Evolutionary conservation across 1,140 invertebrate species (phyloP).

Genomic region (Capitella teleta): DNA sequence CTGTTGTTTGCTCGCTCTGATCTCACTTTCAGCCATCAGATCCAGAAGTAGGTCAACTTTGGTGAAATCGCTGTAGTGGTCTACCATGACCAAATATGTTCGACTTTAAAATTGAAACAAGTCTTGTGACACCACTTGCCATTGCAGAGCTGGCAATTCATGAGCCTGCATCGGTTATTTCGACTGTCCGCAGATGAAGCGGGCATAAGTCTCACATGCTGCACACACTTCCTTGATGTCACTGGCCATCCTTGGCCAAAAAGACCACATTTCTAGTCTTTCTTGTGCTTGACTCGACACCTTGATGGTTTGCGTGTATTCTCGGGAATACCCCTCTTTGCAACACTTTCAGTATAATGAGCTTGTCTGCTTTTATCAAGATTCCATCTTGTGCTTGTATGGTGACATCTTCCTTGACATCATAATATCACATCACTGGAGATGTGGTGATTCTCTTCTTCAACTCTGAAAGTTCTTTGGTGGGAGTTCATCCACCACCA

Average conservation of each 20-base stretch:
- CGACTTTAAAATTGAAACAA: not conserved
- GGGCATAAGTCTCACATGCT: no score
- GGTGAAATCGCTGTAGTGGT: constrained; percentile 2
- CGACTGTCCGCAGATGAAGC: no score
- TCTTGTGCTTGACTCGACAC: no score
- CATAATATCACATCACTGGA: not conserved
- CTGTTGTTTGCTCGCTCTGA: not conserved
- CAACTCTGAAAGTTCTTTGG: not conserved
- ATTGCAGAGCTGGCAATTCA: not conserved
- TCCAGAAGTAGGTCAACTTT: constrained; percentile 2
- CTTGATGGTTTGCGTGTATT: no score
- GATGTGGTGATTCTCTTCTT: not conserved
- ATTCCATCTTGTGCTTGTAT: no score
- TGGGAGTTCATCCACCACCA: not conserved
- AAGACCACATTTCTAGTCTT: no score
- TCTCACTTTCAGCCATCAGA: not conserved
- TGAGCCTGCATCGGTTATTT: not conserved
- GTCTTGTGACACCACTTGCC: not conserved
- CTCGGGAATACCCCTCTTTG: no score
- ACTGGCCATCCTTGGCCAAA: no score
- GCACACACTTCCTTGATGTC: no score
- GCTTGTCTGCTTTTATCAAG: no score
- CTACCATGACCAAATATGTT: not conserved
- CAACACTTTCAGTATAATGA: no score
- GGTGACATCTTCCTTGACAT: not conserved